phyloP scores from a whole-genome alignment of 1,140 invertebrate genomes.

The Frieseomelitta varia region DNA sequence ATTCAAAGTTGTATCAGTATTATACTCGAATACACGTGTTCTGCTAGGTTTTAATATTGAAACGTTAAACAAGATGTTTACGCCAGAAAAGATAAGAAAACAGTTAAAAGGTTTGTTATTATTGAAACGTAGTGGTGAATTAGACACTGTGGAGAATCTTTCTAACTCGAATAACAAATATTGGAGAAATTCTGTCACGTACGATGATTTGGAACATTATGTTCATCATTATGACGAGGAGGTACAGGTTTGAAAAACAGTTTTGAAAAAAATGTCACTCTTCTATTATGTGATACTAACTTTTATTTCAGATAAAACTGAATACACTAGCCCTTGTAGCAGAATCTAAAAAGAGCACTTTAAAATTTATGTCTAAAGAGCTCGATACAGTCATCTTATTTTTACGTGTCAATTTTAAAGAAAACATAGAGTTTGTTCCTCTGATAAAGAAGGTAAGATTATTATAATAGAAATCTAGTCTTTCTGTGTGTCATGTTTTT shows the following conservation, averaged over 20 bases:
- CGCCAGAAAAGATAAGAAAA: constrained; percentile 6
- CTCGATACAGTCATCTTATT: constrained; percentile 87
- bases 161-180: constrained; percentile 32
- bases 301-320: constrained; percentile 77
- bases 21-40: background rate
- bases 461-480: background rate
- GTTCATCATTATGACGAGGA: constrained; percentile 21
- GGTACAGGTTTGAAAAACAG: background rate
- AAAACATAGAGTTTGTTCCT: constrained; percentile 85
- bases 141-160: constrained; percentile 63
- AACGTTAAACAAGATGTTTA: constrained; percentile 4
- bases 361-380: constrained; percentile 85
- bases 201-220: constrained; percentile 16
- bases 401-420: constrained; percentile 87
- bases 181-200: constrained; percentile 27
- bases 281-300: background rate
- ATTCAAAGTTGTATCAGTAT: too few relatives aligned
- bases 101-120: constrained; percentile 45
- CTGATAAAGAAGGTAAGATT: constrained; percentile 85
- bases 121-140: constrained; percentile 65
- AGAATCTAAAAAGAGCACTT: constrained; percentile 89
- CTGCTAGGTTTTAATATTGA: background rate
- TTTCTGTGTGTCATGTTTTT: background rate
- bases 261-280: background rate
- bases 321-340: constrained; percentile 86